A percentile compares a stretch with the other conserved stretches of the same genome.
Evolutionary conservation across 2,797 vertebrate genomes (phyloP).

Genomic region (Halcyon badia): DNA sequence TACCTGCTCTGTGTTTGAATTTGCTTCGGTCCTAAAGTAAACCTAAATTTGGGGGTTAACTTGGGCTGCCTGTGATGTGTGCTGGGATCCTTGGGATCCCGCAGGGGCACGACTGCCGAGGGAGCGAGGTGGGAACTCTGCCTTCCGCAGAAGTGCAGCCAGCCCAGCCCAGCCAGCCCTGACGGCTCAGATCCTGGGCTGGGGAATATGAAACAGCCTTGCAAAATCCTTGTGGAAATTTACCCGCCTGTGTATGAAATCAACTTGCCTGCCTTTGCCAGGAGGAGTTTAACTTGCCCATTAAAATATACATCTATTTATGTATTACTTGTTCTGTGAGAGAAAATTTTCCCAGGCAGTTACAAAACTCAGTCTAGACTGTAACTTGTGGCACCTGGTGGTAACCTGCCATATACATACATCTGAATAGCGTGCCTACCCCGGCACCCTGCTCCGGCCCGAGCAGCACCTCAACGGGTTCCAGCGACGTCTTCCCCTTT

Average conservation of each 20-base stretch:
- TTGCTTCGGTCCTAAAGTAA: background rate
- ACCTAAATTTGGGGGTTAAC: background rate
- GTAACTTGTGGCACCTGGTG: constrained; percentile 69
- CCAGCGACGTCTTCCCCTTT: background rate
- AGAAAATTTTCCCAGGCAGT: constrained; percentile 73
- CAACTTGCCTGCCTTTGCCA: constrained; percentile 63
- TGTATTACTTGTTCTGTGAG: constrained; percentile 70
- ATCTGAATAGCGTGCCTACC: constrained; percentile 60
- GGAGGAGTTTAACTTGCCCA: constrained; percentile 71
- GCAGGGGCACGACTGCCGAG: background rate
- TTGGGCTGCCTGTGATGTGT: background rate
- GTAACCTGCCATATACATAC: constrained; percentile 55
- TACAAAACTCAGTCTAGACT: constrained; percentile 77
- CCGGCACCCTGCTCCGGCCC: background rate
- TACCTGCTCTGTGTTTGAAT: background rate
- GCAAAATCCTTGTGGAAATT: constrained; percentile 75
- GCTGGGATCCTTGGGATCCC: background rate
- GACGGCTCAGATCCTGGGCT: background rate
- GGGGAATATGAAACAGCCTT: constrained; percentile 60
- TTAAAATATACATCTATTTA: constrained; percentile 75
- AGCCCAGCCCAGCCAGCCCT: constrained; percentile 18
- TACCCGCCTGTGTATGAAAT: constrained; percentile 70
- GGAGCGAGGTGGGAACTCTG: constrained; percentile 1
- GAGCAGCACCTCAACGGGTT: background rate
- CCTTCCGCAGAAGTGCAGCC: background rate